Conservation (phyloP, 1,140 invertebrate genomes). For the Dolichoris vasculosae region DNA sequence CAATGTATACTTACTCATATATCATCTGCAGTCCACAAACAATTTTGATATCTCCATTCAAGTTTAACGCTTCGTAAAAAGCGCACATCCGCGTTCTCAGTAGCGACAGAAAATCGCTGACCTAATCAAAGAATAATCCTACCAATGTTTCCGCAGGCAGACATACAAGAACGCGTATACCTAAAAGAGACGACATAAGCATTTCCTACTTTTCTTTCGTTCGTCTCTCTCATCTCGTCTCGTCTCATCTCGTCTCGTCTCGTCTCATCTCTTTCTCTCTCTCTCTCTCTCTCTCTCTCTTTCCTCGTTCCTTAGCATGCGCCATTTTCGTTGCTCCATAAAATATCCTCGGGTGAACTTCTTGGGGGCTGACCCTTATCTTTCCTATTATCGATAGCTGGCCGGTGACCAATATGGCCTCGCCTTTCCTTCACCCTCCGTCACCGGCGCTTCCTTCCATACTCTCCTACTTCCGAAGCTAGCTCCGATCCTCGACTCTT, state of each 20-base stretch:
- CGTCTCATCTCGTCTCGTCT: too few species aligned
- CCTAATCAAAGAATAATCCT: conserved; percentile 43
- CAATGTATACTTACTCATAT: conserved; percentile 22
- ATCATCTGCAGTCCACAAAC: neutral
- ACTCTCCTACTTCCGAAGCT: neutral
- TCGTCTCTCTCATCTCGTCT: neutral
- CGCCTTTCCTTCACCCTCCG: neutral
- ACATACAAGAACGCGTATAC: neutral
- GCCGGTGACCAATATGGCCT: conserved; percentile 71
- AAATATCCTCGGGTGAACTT: conserved; percentile 56
- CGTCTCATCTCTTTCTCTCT: neutral
- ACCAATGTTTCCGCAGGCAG: neutral
- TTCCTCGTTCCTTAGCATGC: conserved; percentile 6
- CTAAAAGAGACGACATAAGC: conserved; percentile 12
- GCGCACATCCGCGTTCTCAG: neutral
- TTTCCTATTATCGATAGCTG: conserved; percentile 75
- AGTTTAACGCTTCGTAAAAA: conserved; percentile 21
- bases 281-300: neutral
- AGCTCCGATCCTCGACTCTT: neutral
- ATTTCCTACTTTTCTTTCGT: neutral
- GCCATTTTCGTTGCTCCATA: conserved; percentile 62
- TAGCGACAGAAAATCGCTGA: conserved; percentile 40
- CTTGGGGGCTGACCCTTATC: conserved; percentile 65
- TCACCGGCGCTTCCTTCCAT: neutral
- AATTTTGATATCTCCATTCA: neutral